These are phyloP conservation scores for Oreocharis arfaki DNA, from an alignment of 2,113 vertebrate species.

Conservation along the genomic window DNA sequence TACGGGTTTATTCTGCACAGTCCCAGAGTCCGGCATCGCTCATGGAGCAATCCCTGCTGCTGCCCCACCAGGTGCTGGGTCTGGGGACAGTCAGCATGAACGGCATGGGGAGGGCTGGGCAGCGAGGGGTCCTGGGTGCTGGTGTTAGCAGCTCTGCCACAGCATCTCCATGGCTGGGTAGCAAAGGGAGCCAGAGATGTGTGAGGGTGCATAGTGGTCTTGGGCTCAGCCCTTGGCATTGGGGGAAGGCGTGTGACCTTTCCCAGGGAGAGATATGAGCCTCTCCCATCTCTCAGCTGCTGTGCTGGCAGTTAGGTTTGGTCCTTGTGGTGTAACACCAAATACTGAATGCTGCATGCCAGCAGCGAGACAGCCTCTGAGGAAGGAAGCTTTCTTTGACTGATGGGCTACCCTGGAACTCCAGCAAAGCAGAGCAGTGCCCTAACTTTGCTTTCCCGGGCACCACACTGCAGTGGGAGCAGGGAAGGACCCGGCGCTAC, in stretches of 20 bases:
- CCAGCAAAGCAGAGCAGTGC: neutral
- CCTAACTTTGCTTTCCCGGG: fast-evolving
- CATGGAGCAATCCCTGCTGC: fast-evolving
- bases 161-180: fast-evolving
- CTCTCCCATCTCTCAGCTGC: neutral
- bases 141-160: neutral
- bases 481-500: fast-evolving
- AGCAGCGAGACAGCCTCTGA: neutral
- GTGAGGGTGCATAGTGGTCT: neutral
- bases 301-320: neutral
- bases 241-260: fast-evolving
- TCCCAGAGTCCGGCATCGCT: fast-evolving
- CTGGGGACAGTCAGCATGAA: neutral
- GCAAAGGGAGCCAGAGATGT: neutral
- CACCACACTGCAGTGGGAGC: fast-evolving
- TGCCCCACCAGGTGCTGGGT: fast-evolving
- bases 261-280: too few species aligned
- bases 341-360: neutral
- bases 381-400: neutral
- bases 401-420: neutral
- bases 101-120: neutral
- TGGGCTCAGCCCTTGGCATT: neutral
- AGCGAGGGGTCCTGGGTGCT: neutral
- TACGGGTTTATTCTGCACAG: fast-evolving
- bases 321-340: neutral